These are phyloP conservation scores for Daubentonia madagascariensis DNA, from an alignment of 2,113 vertebrate genomes.

Conservation along the genomic window DNA sequence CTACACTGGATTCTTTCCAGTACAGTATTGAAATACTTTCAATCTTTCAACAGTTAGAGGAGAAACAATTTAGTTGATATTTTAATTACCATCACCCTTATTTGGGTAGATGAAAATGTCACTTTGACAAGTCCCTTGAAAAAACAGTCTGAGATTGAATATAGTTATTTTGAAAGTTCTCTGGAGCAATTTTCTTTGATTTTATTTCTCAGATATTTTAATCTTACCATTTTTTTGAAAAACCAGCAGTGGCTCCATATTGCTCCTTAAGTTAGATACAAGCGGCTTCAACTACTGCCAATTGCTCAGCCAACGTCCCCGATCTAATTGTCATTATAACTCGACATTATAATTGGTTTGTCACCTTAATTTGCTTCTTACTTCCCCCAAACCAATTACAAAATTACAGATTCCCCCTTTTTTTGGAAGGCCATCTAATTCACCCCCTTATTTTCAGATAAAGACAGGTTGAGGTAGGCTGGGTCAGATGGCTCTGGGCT, in stretches of 20 bases:
- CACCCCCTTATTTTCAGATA: not conserved
- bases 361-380: conserved; percentile 8
- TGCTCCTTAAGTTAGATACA: not conserved
- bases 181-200: conserved; percentile 25
- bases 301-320: not conserved
- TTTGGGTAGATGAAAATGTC: not conserved
- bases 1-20: too few relatives aligned
- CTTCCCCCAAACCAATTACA: conserved; percentile 11
- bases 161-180: conserved; percentile 17
- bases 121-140: not conserved
- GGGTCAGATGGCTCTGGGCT: not conserved
- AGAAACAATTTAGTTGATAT: conserved; percentile 28
- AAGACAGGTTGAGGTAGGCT: not conserved
- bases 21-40: not conserved
- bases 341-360: not conserved
- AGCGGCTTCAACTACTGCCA: not conserved
- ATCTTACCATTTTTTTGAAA: conserved; percentile 35
- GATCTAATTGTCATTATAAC: conserved; percentile 23
- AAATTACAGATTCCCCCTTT: not conserved
- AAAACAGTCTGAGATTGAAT: not conserved
- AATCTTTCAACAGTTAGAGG: not conserved
- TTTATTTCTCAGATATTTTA: conserved; percentile 29
- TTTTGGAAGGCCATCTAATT: not conserved
- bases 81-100: conserved; percentile 30
- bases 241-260: not conserved